Percentiles rank a stretch among this genome's conserved stretches.
These are phyloP conservation scores for Ectemnius lituratus DNA, from an alignment of 2,888 invertebrate genomes.

Conservation along the genomic window DNA sequence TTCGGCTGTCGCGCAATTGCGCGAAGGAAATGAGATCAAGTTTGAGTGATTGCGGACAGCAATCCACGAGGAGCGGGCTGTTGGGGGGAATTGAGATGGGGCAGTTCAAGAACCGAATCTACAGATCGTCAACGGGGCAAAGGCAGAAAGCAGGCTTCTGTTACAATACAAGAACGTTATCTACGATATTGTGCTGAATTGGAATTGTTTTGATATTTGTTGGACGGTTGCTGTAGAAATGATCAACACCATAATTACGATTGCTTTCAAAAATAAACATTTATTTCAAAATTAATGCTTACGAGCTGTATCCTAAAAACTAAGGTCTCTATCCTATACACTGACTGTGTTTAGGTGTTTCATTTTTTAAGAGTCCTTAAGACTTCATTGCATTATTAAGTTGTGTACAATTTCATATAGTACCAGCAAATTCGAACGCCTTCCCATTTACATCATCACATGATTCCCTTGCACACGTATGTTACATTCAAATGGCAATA, in stretches of 20 bases:
- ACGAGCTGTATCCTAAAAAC: slow-evolving; percentile 74
- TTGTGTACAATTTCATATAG: slow-evolving; percentile 65
- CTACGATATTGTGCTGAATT: too few relatives aligned
- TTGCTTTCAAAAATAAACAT: slow-evolving; percentile 77
- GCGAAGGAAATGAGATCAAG: slow-evolving; percentile 75
- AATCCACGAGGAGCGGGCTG: slow-evolving; percentile 45
- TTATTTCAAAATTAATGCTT: slow-evolving; percentile 77
- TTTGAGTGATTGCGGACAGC: slow-evolving; percentile 69
- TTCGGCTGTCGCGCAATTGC: slow-evolving; percentile 62
- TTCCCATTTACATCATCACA: slow-evolving; percentile 66
- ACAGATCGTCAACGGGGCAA: slow-evolving; percentile 43
- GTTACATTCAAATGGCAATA: slow-evolving; percentile 66
- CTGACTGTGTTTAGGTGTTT: slow-evolving; percentile 69
- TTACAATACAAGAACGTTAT: too few relatives aligned
- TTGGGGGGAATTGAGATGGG: slow-evolving; percentile 38
- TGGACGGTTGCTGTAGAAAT: slow-evolving; percentile 28
- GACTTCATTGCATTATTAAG: slow-evolving; percentile 62
- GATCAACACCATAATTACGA: slow-evolving; percentile 56
- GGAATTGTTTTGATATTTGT: background rate
- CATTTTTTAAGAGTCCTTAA: slow-evolving; percentile 61
- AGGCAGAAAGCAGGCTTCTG: slow-evolving; percentile 18
- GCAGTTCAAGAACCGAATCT: slow-evolving; percentile 52
- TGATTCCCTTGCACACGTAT: slow-evolving; percentile 66
- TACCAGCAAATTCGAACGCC: slow-evolving; percentile 59
- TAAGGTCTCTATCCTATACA: slow-evolving; percentile 73